Evolutionary conservation across 2,113 vertebrate genomes (phyloP).

Genomic region (Planiliza haematocheilus): DNA sequence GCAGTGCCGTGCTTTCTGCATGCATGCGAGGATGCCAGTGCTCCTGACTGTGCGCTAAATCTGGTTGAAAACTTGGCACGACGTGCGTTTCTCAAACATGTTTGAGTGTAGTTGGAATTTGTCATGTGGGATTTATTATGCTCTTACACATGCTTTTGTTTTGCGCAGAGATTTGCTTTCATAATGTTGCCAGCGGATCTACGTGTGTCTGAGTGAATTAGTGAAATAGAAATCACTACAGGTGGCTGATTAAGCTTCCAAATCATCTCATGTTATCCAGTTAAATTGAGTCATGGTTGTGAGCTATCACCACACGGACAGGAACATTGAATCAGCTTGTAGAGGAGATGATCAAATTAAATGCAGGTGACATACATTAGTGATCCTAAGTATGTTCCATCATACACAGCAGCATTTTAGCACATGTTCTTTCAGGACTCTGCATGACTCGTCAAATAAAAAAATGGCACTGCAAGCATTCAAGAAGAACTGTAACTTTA

Average conservation of each 20-base stretch:
- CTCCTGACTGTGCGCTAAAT: constrained; percentile 18
- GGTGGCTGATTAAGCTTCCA: constrained; percentile 1
- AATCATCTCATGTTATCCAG: constrained; percentile 8
- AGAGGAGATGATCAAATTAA: neutral
- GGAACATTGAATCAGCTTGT: neutral
- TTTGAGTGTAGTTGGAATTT: constrained; percentile 11
- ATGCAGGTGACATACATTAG: neutral
- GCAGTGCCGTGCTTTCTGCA: neutral
- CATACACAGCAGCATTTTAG: neutral
- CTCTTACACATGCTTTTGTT: constrained; percentile 18
- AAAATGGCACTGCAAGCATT: neutral
- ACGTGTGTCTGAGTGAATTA: neutral
- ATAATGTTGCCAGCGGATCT: constrained; percentile 10
- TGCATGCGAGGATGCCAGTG: neutral
- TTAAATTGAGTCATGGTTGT: neutral
- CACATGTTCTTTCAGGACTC: neutral
- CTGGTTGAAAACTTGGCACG: constrained; percentile 14
- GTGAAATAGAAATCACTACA: constrained; percentile 2
- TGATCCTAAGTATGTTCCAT: neutral
- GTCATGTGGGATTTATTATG: constrained; percentile 18
- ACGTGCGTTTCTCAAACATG: neutral
- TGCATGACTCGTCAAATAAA: neutral
- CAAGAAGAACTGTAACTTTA: neutral
- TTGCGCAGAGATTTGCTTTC: constrained; percentile 23
- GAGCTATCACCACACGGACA: neutral